phyloP scores from a whole-genome alignment of 2,113 vertebrate species.

The Labrus mixtus region DNA sequence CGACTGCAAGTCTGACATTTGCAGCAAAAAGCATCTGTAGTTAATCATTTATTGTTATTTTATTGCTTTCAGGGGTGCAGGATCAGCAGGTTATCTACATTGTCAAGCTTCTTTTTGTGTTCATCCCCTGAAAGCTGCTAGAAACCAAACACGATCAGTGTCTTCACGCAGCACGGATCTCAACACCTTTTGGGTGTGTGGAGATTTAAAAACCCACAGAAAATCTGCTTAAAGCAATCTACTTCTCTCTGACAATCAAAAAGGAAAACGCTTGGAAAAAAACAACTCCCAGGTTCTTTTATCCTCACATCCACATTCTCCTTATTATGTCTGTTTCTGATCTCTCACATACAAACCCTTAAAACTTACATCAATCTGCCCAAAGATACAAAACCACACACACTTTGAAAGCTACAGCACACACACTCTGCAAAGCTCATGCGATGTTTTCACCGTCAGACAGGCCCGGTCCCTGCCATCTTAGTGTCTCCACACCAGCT shows the following conservation, averaged over 20 bases:
- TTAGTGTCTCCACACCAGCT: constrained; percentile 70
- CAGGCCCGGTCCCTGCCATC: constrained; percentile 68
- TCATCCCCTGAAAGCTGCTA: constrained; percentile 2
- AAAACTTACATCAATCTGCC: background rate
- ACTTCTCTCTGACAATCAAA: constrained; percentile 2
- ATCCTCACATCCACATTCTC: constrained; percentile 26
- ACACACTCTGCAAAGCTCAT: constrained; percentile 33
- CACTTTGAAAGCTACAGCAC: constrained; percentile 24
- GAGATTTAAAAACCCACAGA: constrained; percentile 2
- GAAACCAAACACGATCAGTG: constrained; percentile 15
- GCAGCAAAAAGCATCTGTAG: constrained; percentile 1
- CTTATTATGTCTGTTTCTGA: constrained; percentile 26
- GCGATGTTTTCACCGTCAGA: constrained; percentile 53
- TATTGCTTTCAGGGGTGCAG: constrained; percentile 11
- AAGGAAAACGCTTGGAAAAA: background rate
- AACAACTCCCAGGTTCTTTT: background rate
- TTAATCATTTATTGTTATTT: constrained; percentile 8
- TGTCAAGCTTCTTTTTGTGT: background rate
- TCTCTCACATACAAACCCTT: constrained; percentile 12
- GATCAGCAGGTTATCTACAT: constrained; percentile 30
- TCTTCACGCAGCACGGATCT: constrained; percentile 28
- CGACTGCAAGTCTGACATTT: constrained; percentile 16
- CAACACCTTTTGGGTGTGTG: constrained; percentile 11
- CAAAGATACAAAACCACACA: constrained; percentile 5
- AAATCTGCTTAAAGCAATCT: constrained; percentile 27